Base-by-base conservation (phyloP, 2,797 vertebrate genomes). In the Lophotriccus pileatus region DNA sequence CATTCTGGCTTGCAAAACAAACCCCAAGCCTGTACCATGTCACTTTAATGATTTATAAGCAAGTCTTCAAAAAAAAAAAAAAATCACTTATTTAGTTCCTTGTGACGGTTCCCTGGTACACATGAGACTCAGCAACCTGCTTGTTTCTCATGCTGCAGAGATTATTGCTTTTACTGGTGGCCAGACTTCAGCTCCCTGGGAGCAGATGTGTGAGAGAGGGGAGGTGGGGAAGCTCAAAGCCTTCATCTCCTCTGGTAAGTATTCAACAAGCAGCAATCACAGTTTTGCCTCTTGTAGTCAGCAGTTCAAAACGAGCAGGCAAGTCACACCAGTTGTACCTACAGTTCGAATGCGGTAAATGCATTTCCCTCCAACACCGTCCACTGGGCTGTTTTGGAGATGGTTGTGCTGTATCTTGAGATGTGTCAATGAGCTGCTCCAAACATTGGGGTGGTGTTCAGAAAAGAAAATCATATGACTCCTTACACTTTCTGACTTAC, bases 1-100 rank as follows among this genome's bases (percentile, higher is more conserved):
- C 74, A 74, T 93, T 93, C 92, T 80, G 70, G 78, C 68, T 95
- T 95, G 93, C 96, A 95, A 95, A 96, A 95, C 83, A 91, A 95
- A 70, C 91, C 72, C 36, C 81, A 72, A 90, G 85, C 64, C 68
- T 8, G 1, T 59, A 50, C 56, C 14, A 3, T 27, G 69, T 75
- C 90, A 81, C 43, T 90, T 89, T 62, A 90, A 95, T 92, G 93
- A 95, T 96, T 96, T 94, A 95, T 92, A 94, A 90, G 64, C 39
- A 46, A 1, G 1, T 78, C 47, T 89, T 95, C 15, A 8, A 73
- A 67, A 87, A 89, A 78, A 79, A 56, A 24, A 5, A 6, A 49
- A 25, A 27, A 49, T 23, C 60, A 76, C 69, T 81, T 83, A 69
- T 39, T 88, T 53, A 15, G 39, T 75, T 88, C 60, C 87, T 92